phyloP scores from a whole-genome alignment of 2,113 vertebrate species.

The Empidonax traillii region DNA sequence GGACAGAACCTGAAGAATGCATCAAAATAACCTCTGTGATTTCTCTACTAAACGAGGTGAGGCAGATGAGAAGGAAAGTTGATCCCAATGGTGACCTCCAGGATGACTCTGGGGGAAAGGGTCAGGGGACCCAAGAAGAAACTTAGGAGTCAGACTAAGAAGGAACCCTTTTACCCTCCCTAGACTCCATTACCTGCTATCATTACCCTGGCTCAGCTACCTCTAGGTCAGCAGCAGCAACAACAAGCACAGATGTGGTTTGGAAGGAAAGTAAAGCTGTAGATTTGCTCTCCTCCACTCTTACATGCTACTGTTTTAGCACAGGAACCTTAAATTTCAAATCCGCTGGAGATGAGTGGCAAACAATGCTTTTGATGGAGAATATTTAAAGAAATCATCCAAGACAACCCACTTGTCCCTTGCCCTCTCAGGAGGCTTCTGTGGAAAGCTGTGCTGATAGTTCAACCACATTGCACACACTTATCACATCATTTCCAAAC shows the following conservation, averaged over 20 bases:
- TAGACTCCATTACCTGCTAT: background rate
- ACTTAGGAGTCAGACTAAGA: background rate
- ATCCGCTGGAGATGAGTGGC: background rate
- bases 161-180: background rate
- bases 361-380: background rate
- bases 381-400: background rate
- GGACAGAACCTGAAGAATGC: background rate
- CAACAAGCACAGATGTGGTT: background rate
- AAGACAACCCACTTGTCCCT: background rate
- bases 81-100: background rate
- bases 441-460: background rate
- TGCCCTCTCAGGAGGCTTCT: background rate
- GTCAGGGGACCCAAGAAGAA: background rate
- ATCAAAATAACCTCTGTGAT: background rate
- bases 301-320: background rate
- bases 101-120: background rate
- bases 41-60: background rate
- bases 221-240: background rate
- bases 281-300: background rate
- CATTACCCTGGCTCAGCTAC: background rate
- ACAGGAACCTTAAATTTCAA: background rate
- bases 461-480: background rate
- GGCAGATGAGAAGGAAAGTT: background rate
- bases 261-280: background rate
- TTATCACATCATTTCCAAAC: background rate